Conservation (phyloP, 2,888 invertebrate genomes). For the Vesta saturnalis region DNA sequence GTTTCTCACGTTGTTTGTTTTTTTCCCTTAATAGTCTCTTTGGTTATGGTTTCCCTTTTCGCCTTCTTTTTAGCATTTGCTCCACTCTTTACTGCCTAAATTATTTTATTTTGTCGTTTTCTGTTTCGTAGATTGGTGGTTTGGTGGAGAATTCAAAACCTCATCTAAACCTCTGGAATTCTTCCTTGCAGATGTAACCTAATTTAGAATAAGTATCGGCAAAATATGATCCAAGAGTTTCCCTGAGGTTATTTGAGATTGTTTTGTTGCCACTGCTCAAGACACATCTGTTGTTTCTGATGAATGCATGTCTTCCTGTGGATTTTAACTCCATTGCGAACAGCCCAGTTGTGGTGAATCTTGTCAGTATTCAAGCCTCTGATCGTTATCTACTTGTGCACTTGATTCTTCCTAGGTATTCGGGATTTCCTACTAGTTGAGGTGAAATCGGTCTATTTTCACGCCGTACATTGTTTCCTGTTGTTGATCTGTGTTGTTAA, state of each 20-base stretch:
- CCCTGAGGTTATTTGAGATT: background rate
- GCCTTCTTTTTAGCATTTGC: background rate
- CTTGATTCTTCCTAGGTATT: background rate
- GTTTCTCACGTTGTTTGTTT: background rate
- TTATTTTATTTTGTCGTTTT: background rate
- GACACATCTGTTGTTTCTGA: too few relatives aligned
- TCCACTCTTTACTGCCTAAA: too few relatives aligned
- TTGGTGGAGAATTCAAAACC: background rate
- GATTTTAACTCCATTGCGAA: too few relatives aligned
- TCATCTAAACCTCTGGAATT: background rate
- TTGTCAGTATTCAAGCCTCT: background rate
- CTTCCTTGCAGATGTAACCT: background rate
- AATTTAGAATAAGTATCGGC: background rate
- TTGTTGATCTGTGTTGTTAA: background rate
- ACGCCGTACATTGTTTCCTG: too few relatives aligned
- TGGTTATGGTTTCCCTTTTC: background rate
- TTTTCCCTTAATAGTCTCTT: too few relatives aligned
- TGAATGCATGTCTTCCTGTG: too few relatives aligned
- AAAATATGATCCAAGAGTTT: slow-evolving; percentile 1
- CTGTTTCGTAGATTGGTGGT: background rate
- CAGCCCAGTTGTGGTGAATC: background rate
- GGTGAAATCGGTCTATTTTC: background rate
- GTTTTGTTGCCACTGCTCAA: background rate
- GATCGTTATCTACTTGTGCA: background rate
- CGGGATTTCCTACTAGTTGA: background rate